Conservation (phyloP, 2,113 vertebrate genomes). For the Ploceus nigricollis region DNA sequence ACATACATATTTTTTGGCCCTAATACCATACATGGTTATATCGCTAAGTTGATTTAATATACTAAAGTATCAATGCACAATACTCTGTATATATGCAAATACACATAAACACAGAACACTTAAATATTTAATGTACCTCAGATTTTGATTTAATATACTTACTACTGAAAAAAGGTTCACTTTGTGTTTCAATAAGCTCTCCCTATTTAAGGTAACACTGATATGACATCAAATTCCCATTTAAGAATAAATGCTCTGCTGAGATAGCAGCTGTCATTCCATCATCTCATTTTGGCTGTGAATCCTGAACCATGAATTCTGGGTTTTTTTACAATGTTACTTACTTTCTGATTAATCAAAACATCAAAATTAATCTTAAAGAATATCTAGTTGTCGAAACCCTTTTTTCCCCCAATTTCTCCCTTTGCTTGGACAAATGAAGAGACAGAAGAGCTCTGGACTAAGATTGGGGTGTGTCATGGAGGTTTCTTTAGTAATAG, state of each 20-base stretch:
- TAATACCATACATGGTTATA: background rate
- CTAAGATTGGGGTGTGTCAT: background rate
- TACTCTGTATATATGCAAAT: background rate
- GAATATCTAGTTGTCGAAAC: background rate
- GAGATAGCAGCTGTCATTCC: background rate
- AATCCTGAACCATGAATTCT: background rate
- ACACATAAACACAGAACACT: background rate
- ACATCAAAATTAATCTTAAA: background rate
- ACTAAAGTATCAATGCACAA: background rate
- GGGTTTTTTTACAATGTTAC: background rate
- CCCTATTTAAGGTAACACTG: background rate
- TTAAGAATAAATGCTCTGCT: background rate
- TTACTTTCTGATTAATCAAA: background rate
- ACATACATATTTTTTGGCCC: background rate
- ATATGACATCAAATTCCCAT: background rate
- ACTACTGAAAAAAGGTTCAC: background rate
- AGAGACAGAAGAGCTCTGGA: background rate
- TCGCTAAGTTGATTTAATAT: background rate
- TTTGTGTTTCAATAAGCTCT: background rate
- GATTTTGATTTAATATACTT: background rate
- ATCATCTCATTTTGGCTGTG: background rate
- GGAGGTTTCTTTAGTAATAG: background rate
- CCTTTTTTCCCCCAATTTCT: background rate
- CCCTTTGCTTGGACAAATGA: background rate
- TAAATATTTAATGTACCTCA: background rate